Base-by-base conservation (phyloP, 2,797 vertebrate genomes). In the Mallotus villosus region DNA sequence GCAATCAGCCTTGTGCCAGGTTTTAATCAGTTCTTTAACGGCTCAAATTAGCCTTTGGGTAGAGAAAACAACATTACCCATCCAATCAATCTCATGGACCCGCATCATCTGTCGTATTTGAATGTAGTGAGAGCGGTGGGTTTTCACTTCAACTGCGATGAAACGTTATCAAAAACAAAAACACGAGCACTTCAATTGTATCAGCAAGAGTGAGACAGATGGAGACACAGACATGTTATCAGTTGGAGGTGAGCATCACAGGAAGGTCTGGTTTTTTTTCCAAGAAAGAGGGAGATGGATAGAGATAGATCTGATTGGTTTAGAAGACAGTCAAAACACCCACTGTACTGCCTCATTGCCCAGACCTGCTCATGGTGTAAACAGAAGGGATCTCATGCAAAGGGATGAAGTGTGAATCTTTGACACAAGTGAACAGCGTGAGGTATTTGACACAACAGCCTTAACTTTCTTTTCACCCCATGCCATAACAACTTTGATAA, bases 141-240 rank as follows among this genome's bases (percentile, higher is more conserved):
- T 7, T 21, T 21, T 37, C 60, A 41, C 46, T 24, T 27, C 32
- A 59, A 19, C 51, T 64, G n/a, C n/a, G 63, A 34, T 34, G 32
- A 34, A 34, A 34, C 32, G 5, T 34, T 14, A 11, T 46, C n/a
- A 21, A 65, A 65, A 51, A 16, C 14, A 51, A 17, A 51, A 51
- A 51, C 49, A 51, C 49, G 0, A 34, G 32, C 7, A 34, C 32
- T 34, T 34, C 32, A 34, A 34, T 34, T 34, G 32, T 72, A 65
- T 77, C 74, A 70, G 62, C 46, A 62, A 67, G 78, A 83, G 71
- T 63, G 75, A 79, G 76, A 74, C 73, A 70, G 75, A 73, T 74
- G 32, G 32, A 34, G 81, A 74, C 74, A 77, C 72, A 78, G 72
- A 80, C 63, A 73, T 77, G 32, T 51, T 81, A 83, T 80, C 76